phyloP scores from a whole-genome alignment of 2,888 invertebrate genomes.

The Gryllus longicercus region DNA sequence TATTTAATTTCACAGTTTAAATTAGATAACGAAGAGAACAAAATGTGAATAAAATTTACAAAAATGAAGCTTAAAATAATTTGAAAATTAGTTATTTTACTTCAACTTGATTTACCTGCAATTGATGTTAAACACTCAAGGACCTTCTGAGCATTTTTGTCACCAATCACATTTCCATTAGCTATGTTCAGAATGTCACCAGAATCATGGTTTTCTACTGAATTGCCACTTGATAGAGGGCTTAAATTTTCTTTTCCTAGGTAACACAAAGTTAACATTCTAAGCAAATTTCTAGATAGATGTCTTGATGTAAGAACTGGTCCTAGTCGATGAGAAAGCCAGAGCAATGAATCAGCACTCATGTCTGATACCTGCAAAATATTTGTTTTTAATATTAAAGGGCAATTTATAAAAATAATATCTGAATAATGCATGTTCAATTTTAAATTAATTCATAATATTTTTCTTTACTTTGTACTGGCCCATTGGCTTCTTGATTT shows the following conservation, averaged over 20 bases:
- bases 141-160: slow-evolving; percentile 80
- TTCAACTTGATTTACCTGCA: slow-evolving; percentile 57
- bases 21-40: not conserved
- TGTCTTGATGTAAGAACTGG: slow-evolving; percentile 90
- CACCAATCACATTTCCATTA: slow-evolving; percentile 67
- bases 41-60: no score
- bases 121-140: slow-evolving; percentile 86
- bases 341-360: slow-evolving; percentile 82
- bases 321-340: slow-evolving; percentile 90
- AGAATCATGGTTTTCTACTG: slow-evolving; percentile 27
- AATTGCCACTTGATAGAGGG: slow-evolving; percentile 25
- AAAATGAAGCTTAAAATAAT: no score
- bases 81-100: no score
- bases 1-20: not conserved
- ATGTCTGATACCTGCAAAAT: slow-evolving; percentile 60
- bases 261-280: slow-evolving; percentile 93
- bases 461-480: not conserved
- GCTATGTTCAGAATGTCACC: slow-evolving; percentile 51
- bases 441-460: not conserved
- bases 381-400: slow-evolving; percentile 4
- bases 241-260: slow-evolving; percentile 73
- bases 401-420: not conserved
- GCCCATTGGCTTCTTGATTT: not conserved
- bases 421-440: not conserved
- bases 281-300: slow-evolving; percentile 83